Percentiles rank a stretch among this genome's conserved stretches.
Conservation (phyloP, 2,888 invertebrate genomes). For the Dorcus hopei region DNA sequence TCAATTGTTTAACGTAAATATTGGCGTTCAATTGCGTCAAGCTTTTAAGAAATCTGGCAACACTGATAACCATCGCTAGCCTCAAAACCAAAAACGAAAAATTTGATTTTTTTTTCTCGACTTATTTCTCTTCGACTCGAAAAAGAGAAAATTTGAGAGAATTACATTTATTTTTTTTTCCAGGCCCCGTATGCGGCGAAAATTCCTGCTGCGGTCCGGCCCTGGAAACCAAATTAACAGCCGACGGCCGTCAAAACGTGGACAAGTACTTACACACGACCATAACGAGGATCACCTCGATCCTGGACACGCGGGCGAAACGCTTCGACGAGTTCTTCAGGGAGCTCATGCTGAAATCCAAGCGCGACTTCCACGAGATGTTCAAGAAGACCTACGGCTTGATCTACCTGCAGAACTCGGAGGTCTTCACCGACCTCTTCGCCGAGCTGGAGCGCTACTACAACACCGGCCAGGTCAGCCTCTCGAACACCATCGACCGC, state of each 20-base stretch:
- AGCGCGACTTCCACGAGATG: constrained; percentile 89
- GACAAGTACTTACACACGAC: constrained; percentile 72
- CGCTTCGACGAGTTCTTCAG: constrained; percentile 90
- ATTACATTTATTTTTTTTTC: constrained; percentile 43
- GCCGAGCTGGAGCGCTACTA: constrained; percentile 88
- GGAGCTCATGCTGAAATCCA: constrained; percentile 76
- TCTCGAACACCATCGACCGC: constrained; percentile 83
- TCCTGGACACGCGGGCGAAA: constrained; percentile 72
- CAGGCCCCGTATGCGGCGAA: constrained; percentile 54
- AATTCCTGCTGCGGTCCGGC: constrained; percentile 64
- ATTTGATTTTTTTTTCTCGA: no score
- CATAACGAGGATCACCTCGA: constrained; percentile 69
- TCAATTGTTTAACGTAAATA: no score
- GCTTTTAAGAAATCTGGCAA: no score
- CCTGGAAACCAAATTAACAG: constrained; percentile 68
- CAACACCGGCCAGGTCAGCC: constrained; percentile 76
- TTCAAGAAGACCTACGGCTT: constrained; percentile 93
- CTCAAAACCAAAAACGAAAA: no score
- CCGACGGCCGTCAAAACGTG: constrained; percentile 69
- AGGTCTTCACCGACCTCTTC: constrained; percentile 90
- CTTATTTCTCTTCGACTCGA: no score
- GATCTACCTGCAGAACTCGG: constrained; percentile 90
- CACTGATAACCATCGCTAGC: no score
- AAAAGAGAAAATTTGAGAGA: no score
- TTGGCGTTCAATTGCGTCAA: no score